Evolutionary conservation across 2,113 vertebrate genomes (phyloP).

Genomic region (Gopherus flavomarginatus): DNA sequence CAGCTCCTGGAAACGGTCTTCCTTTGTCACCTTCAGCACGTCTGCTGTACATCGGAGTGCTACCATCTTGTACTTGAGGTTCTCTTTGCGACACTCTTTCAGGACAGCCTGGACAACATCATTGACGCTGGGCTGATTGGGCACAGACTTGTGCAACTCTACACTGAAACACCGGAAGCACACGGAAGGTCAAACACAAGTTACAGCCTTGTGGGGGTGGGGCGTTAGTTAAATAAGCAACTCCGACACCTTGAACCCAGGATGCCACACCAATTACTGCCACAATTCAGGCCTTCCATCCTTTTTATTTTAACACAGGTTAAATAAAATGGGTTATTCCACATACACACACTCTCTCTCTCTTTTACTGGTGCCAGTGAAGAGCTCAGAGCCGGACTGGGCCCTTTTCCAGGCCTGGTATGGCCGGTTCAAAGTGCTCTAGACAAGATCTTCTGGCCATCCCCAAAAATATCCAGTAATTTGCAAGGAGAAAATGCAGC

Average conservation of each 20-base stretch:
- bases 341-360: not conserved
- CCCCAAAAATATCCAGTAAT: not conserved
- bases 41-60: slow-evolving; percentile 88
- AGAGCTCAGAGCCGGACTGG: too few species aligned
- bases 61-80: slow-evolving; percentile 89
- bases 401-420: not conserved
- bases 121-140: slow-evolving; percentile 84
- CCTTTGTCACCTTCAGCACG: slow-evolving; percentile 87
- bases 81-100: slow-evolving; percentile 94
- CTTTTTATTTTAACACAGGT: not conserved
- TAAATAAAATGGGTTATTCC: not conserved
- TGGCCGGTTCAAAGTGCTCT: not conserved
- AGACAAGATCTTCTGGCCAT: not conserved
- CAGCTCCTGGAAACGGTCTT: slow-evolving; percentile 90
- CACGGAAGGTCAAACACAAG: not conserved
- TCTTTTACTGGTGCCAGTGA: not conserved
- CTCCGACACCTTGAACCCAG: not conserved
- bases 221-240: not conserved
- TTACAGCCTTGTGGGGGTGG: too few species aligned
- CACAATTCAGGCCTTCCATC: not conserved
- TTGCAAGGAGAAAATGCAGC: not conserved
- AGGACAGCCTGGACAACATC: slow-evolving; percentile 89
- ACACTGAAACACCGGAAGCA: slow-evolving; percentile 62
- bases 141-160: slow-evolving; percentile 86
- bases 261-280: not conserved